Percentiles rank a stretch among this genome's conserved stretches.
Conservation (phyloP, 2,888 invertebrate species). For the Agrochola lychnidis region DNA sequence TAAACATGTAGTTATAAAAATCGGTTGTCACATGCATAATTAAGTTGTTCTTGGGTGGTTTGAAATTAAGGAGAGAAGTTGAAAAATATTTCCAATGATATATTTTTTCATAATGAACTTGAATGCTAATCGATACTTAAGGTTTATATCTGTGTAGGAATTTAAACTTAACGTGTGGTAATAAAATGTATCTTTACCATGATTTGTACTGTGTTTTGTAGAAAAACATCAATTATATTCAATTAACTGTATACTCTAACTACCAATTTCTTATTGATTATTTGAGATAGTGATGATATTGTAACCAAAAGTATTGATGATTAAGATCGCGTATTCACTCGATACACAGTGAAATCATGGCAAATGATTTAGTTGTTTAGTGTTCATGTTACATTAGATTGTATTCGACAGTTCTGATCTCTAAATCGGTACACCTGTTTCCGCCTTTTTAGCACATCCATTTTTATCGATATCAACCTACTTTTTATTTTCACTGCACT, state of each 20-base stretch:
- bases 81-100: constrained; percentile 90
- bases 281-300: constrained; percentile 45
- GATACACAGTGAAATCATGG: constrained; percentile 78
- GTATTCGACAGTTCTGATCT: constrained; percentile 84
- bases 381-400: constrained; percentile 90
- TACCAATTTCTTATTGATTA: constrained; percentile 37
- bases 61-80: constrained; percentile 88
- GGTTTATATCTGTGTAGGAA: constrained; percentile 90
- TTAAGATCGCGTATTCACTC: constrained; percentile 24
- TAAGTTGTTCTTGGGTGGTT: constrained; percentile 90
- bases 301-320: constrained; percentile 21
- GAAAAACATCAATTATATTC: constrained; percentile 55
- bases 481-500: constrained; percentile 71
- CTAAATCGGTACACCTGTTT: constrained; percentile 82
- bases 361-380: constrained; percentile 88
- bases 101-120: constrained; percentile 91
- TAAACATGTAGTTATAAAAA: constrained; percentile 89
- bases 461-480: constrained; percentile 81
- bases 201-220: constrained; percentile 74
- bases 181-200: constrained; percentile 81
- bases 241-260: constrained; percentile 51
- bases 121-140: constrained; percentile 89
- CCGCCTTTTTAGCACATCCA: constrained; percentile 82
- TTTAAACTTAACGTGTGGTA: constrained; percentile 89
- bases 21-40: constrained; percentile 90